These are phyloP conservation scores for Trissolcus japonicus DNA, from an alignment of 2,888 invertebrate species.

Conservation along the genomic window DNA sequence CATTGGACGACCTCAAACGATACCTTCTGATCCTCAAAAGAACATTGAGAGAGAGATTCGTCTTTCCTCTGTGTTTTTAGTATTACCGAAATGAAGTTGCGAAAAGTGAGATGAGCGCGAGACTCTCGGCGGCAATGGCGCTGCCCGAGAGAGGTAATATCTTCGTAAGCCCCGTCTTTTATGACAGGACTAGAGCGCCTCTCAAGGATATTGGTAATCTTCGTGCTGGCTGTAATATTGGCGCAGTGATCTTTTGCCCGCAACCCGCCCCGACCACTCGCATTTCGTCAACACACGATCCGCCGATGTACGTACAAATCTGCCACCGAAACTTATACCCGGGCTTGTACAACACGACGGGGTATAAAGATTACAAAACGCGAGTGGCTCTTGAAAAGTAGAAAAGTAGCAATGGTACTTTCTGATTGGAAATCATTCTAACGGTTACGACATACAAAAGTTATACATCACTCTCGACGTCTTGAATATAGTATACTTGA, in stretches of 20 bases:
- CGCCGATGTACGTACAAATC: conserved; percentile 46
- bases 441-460: too few species aligned
- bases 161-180: conserved; percentile 76
- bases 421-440: too few species aligned
- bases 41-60: conserved; percentile 45
- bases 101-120: conserved; percentile 66
- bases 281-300: conserved; percentile 49
- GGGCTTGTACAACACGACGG: conserved; percentile 56
- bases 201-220: conserved; percentile 77
- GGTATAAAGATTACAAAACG: conserved; percentile 64
- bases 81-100: conserved; percentile 70
- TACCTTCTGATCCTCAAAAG: conserved; percentile 59
- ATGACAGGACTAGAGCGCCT: conserved; percentile 74
- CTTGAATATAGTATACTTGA: too few species aligned
- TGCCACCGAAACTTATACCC: conserved; percentile 58
- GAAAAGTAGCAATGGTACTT: neutral
- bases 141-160: conserved; percentile 69
- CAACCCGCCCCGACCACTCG: conserved; percentile 49
- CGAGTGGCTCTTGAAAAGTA: neutral
- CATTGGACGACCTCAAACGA: conserved; percentile 58
- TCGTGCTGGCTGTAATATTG: conserved; percentile 74
- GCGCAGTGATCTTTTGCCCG: conserved; percentile 75
- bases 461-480: too few species aligned
- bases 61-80: conserved; percentile 58
- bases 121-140: conserved; percentile 59